Evolutionary conservation across 2,888 invertebrate genomes (phyloP).

Genomic region (Acrobasis suavella): DNA sequence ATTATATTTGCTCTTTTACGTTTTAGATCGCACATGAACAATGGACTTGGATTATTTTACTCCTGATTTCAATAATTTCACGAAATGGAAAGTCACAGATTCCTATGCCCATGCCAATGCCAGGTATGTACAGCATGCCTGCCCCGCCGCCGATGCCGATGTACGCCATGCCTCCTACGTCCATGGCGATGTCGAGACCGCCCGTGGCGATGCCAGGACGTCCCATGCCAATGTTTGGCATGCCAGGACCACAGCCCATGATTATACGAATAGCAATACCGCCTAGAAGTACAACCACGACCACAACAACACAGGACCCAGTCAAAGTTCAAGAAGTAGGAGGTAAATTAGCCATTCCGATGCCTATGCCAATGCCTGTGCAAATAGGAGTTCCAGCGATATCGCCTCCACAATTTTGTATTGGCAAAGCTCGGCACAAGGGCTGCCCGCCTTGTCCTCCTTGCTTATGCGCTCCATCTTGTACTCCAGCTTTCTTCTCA

Average conservation of each 20-base stretch:
- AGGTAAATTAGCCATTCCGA: conserved; percentile 4
- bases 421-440: conserved; percentile 33
- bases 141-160: neutral
- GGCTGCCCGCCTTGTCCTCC: conserved; percentile 67
- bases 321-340: too few relatives aligned
- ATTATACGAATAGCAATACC: too few relatives aligned
- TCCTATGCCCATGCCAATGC: neutral
- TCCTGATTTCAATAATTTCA: conserved; percentile 10
- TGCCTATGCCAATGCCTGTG: conserved; percentile 42
- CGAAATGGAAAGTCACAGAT: conserved; percentile 10
- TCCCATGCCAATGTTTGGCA: too few relatives aligned
- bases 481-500: conserved; percentile 68
- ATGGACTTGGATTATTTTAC: conserved; percentile 9
- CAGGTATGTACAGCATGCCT: neutral
- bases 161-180: neutral
- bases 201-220: too few relatives aligned
- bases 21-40: conserved; percentile 8
- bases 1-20: neutral
- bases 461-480: conserved; percentile 58
- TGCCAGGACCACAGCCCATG: conserved; percentile 27
- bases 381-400: conserved; percentile 51
- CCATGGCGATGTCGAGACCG: too few relatives aligned
- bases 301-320: too few relatives aligned
- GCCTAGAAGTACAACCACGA: too few relatives aligned
- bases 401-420: conserved; percentile 37